Percentiles rank a stretch among this genome's conserved stretches.
phyloP scores from a whole-genome alignment of 2,113 vertebrate species.

The Serinus canaria region DNA sequence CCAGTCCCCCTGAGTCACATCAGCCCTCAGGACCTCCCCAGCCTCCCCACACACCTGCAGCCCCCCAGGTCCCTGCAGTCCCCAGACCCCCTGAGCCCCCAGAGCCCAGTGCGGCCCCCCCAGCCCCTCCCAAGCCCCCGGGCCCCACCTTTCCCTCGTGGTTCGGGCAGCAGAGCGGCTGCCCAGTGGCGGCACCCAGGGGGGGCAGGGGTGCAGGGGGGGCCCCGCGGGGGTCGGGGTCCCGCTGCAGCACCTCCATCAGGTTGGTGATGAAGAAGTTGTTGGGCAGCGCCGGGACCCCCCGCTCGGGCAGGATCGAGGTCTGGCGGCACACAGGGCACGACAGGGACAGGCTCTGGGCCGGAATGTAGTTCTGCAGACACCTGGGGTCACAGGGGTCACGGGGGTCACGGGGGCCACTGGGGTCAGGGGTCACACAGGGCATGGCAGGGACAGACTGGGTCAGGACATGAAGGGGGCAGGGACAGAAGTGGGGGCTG shows the following conservation, averaged over 20 bases:
- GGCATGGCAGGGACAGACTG: not conserved
- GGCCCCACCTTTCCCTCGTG: slow-evolving; percentile 88
- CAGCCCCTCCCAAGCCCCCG: not conserved
- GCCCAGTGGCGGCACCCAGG: slow-evolving; percentile 73
- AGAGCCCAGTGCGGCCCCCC: not conserved
- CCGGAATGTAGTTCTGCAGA: slow-evolving; percentile 16
- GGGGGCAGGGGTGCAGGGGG: not conserved
- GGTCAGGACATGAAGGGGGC: not conserved
- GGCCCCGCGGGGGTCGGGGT: slow-evolving; percentile 59
- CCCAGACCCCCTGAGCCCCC: too few relatives aligned
- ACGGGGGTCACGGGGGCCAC: not conserved
- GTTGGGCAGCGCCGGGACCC: slow-evolving; percentile 91
- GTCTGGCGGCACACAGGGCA: slow-evolving; percentile 75
- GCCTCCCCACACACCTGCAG: not conserved
- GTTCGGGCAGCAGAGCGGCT: slow-evolving; percentile 91
- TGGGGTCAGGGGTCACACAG: not conserved
- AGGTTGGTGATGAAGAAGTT: slow-evolving; percentile 98
- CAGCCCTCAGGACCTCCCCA: not conserved
- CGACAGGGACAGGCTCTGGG: slow-evolving; percentile 30
- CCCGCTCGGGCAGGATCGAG: slow-evolving; percentile 91
- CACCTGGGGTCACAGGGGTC: not conserved
- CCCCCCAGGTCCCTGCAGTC: not conserved
- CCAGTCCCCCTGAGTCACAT: not conserved
- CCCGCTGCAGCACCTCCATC: slow-evolving; percentile 92
- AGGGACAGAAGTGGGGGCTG: not conserved